Percentiles rank a stretch among this genome's conserved stretches.
Evolutionary conservation across 2,797 vertebrate genomes (phyloP).

Genomic region (Sebastes iracundus): DNA sequence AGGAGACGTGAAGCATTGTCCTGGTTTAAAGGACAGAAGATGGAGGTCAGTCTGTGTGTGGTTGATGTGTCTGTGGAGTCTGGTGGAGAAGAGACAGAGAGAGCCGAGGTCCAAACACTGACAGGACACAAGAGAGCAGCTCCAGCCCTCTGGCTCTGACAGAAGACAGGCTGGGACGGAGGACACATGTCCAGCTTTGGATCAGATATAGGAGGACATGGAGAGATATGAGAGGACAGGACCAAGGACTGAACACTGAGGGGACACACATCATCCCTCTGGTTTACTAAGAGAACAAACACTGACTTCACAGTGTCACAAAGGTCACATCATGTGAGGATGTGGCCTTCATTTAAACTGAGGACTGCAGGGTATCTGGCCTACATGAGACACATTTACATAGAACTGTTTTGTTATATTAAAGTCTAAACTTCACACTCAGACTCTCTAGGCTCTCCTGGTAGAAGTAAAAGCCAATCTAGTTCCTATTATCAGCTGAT

Average conservation of each 20-base stretch:
- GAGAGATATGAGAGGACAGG: constrained; percentile 3
- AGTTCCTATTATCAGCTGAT: constrained; percentile 53
- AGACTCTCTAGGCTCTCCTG: not conserved
- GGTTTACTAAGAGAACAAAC: constrained; percentile 5
- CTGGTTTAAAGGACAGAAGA: constrained; percentile 3
- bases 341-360: constrained; percentile 13
- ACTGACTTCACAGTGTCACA: not conserved
- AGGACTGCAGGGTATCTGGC: not conserved
- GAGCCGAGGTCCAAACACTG: not conserved
- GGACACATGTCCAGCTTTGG: constrained; percentile 27
- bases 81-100: not conserved
- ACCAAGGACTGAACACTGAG: constrained; percentile 6
- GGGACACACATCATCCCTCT: not conserved
- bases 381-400: not conserved
- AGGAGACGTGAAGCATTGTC: constrained; percentile 7
- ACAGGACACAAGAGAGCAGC: constrained; percentile 14
- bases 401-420: not conserved
- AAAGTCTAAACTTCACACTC: not conserved
- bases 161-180: constrained; percentile 13
- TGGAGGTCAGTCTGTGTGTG: constrained; percentile 17
- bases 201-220: constrained; percentile 1
- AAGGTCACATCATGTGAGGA: constrained; percentile 5
- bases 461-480: constrained; percentile 37
- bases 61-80: constrained; percentile 2
- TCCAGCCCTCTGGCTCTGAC: not conserved